Evolutionary conservation across 2,797 vertebrate genomes (phyloP), one percentile per base, ranked within the genome.

Genomic region (Acridotheres tristis): DNA sequence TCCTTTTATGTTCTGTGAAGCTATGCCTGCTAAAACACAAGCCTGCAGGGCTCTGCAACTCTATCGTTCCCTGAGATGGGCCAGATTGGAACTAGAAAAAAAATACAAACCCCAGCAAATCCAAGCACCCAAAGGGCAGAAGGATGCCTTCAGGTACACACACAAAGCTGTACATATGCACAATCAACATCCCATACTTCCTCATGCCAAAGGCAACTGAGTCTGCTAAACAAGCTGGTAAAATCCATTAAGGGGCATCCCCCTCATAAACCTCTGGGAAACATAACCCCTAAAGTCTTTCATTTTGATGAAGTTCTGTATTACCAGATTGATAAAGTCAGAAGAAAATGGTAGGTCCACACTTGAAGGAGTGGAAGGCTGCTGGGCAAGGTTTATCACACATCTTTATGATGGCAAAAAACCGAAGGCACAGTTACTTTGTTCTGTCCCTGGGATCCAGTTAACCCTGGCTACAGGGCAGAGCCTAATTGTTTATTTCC

Each of bases 1-100:
- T 69, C 59, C 76, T 86, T 94, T 87, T 13, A 88, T 87, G 90
- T 79, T 89, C 74, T 2, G 10, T 11, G 7, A 81, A 93, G 71
- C 77, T 77, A 55, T 9, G 66, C 27, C 48, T 88, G 79, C 62
- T 86, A 59, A 93, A 94, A 88, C 58, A 90, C 51, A 79, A 91
- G 74, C 51, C 77, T 85, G 67, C 1, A 0, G 69, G 69, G 76
- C 67, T 78, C 73, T 58, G 76, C 19, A 88, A 81, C 51, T 59
- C 1, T 0, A n/a, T 40, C 1, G 0, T 74, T 48, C 81, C 69
- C 78, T 32, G 74, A 79, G 59, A 78, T 26, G 42, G 71, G 59
- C 74, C 77, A 90, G 90, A 59, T 68, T 43, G 27, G 45, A 88
- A 74, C n/a, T 53, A 87, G 38, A 32, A 72, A 78, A 75, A 86